Base-by-base conservation (phyloP, 2,113 vertebrate species). In the Gobiocypris rarus region DNA sequence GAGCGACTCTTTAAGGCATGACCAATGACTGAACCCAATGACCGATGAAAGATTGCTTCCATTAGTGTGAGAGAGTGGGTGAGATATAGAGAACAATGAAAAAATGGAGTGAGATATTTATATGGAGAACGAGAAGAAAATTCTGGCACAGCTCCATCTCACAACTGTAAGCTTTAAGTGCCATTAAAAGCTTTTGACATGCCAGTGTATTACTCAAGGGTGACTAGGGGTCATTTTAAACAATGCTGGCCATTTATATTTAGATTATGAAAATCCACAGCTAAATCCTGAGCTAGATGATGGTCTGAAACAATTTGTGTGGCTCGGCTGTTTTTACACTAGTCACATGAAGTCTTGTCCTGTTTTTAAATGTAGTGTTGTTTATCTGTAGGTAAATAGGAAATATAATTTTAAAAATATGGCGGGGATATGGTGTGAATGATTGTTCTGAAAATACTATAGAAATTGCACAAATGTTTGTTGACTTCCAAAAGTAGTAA, bases 21-120 rank as follows among this genome's bases (percentile, higher is more conserved):
- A 56, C 84, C 73, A 65, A 54, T 61, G 83, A 79, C 74, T 89
- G 89, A 91, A 84, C 86, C 59, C 75, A 8, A 58, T 58, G 82
- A 10, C 26, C 52, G 80, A 87, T 83, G 85, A 89, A 83, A 83
- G 82, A 89, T 74, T 43, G 50, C 81, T 86, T 85, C 41, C 81
- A 82, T 80, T 65, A 86, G 86, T 91, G 84, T 70, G 73, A 85
- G 81, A 70, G 24, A 69, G 43, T 52, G 43, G 34, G 48, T 19
- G 52, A 84, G 22, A 28, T 61, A 50, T 15, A 70, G 41, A 79
- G 56, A 50, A 65, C 43, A 82, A 26, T 56, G 73, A 50, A 45
- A 31, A 73, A 73, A 73, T 73, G 70, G 13, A 24, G 70, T 5
- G 77, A 24, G 38, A 48, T 24, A 50, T 34, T n/a, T 59, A 41